phyloP scores from a whole-genome alignment of 1,140 invertebrate species.

The Drosophila subobscura region DNA sequence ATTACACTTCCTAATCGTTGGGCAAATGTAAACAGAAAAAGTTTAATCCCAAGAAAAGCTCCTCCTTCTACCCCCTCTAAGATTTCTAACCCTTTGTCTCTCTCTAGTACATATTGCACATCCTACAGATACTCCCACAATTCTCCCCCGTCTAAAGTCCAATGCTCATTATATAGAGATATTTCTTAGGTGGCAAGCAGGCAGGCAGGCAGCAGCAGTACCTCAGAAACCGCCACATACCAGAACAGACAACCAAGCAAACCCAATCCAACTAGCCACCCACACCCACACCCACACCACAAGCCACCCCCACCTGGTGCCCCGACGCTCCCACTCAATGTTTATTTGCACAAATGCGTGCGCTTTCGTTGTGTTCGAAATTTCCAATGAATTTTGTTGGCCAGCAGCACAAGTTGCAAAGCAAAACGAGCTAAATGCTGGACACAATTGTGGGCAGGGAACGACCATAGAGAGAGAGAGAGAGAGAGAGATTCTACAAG shows the following conservation, averaged over 20 bases:
- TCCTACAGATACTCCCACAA: constrained; percentile 2
- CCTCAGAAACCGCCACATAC: constrained; percentile 1
- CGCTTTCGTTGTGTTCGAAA: constrained; percentile 63
- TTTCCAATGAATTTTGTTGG: constrained; percentile 71
- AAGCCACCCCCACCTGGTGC: constrained; percentile 35
- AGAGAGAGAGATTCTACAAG: constrained; percentile 3
- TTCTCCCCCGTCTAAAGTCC: not conserved
- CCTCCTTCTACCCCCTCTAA: too few species aligned
- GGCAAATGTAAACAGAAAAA: too few species aligned
- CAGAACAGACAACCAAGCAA: not conserved
- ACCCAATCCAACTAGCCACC: constrained; percentile 7
- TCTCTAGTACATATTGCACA: too few species aligned
- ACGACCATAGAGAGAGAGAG: constrained; percentile 25
- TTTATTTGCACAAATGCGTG: constrained; percentile 80
- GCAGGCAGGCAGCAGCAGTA: not conserved
- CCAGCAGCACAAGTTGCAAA: constrained; percentile 47
- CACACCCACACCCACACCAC: constrained; percentile 7
- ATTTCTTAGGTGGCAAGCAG: constrained; percentile 8
- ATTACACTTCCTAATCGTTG: too few species aligned
- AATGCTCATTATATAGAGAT: constrained; percentile 23
- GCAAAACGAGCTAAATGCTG: constrained; percentile 53
- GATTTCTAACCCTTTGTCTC: too few species aligned
- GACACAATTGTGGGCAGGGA: constrained; percentile 52
- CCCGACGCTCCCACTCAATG: constrained; percentile 37
- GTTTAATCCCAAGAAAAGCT: too few species aligned